Evolutionary conservation across 2,113 vertebrate species (phyloP).

Genomic region (Mastomys coucha): DNA sequence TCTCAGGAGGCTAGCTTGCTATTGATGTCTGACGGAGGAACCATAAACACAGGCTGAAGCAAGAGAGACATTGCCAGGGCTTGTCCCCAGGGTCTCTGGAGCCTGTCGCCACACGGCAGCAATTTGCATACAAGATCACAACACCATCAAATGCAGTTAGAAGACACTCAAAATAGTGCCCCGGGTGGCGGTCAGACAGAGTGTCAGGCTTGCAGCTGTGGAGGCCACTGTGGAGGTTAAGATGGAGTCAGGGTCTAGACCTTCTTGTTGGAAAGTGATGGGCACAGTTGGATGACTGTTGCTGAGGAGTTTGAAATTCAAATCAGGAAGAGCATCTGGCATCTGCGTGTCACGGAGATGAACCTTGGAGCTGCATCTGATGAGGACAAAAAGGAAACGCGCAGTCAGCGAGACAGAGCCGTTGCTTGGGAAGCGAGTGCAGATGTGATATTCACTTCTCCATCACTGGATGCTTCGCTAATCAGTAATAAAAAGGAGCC

Average conservation of each 20-base stretch:
- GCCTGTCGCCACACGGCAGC: neutral
- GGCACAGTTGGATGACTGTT: neutral
- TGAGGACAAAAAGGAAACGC: slow-evolving; percentile 72
- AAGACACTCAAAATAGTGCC: neutral
- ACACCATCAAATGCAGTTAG: neutral
- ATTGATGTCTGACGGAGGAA: no score
- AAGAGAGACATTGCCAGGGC: neutral
- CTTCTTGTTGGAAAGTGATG: neutral
- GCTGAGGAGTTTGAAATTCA: slow-evolving; percentile 1
- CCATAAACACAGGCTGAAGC: neutral
- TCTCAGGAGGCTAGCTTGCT: neutral
- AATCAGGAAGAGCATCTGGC: slow-evolving; percentile 44
- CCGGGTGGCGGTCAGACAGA: no score
- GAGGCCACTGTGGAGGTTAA: neutral
- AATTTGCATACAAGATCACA: neutral
- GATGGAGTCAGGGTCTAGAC: neutral
- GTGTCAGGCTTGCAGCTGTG: neutral
- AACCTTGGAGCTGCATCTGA: slow-evolving; percentile 64
- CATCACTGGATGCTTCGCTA: slow-evolving; percentile 58
- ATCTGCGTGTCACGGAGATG: slow-evolving; percentile 34
- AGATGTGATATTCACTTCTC: slow-evolving; percentile 35
- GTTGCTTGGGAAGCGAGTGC: slow-evolving; percentile 43
- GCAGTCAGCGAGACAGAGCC: slow-evolving; percentile 46
- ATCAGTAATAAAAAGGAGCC: slow-evolving; percentile 77
- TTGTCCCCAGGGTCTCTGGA: neutral